These are phyloP conservation scores for Lipophrys pholis DNA, from an alignment of 2,113 vertebrate genomes.

Conservation along the genomic window DNA sequence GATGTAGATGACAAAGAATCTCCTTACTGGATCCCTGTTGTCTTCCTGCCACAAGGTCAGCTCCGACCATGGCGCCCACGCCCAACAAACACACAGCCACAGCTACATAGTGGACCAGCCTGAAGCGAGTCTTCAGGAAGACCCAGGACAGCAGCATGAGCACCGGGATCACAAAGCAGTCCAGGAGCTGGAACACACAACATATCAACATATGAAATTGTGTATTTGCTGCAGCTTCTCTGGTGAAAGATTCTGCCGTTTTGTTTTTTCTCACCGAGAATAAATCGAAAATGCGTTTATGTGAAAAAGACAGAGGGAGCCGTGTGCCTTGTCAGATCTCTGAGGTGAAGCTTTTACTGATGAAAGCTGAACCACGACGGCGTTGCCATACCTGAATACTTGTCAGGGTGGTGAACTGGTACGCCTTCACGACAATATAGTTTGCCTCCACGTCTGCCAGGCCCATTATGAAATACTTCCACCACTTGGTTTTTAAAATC, in stretches of 20 bases:
- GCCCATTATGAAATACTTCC: constrained; percentile 94
- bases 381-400: constrained; percentile 91
- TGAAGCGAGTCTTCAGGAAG: constrained; percentile 91
- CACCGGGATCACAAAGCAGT: constrained; percentile 96
- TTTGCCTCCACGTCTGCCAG: constrained; percentile 95
- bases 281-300: too few relatives aligned
- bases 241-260: too few relatives aligned
- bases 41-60: constrained; percentile 90
- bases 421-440: constrained; percentile 93
- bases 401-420: constrained; percentile 94
- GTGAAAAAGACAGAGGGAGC: too few relatives aligned
- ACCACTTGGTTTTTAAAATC: constrained; percentile 92
- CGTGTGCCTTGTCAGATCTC: too few relatives aligned
- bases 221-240: too few relatives aligned
- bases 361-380: too few relatives aligned
- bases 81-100: constrained; percentile 92
- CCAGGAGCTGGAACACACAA: constrained; percentile 88
- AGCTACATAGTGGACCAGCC: constrained; percentile 89
- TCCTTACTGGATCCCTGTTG: constrained; percentile 86
- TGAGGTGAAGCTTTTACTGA: too few relatives aligned
- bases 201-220: not conserved
- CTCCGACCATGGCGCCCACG: constrained; percentile 96
- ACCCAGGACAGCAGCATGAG: constrained; percentile 97
- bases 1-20: not conserved
- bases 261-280: too few relatives aligned